A percentile compares a stretch with the other conserved stretches of the same genome.
phyloP scores from a whole-genome alignment of 2,113 vertebrate species.

The Bagarius yarrelli region DNA sequence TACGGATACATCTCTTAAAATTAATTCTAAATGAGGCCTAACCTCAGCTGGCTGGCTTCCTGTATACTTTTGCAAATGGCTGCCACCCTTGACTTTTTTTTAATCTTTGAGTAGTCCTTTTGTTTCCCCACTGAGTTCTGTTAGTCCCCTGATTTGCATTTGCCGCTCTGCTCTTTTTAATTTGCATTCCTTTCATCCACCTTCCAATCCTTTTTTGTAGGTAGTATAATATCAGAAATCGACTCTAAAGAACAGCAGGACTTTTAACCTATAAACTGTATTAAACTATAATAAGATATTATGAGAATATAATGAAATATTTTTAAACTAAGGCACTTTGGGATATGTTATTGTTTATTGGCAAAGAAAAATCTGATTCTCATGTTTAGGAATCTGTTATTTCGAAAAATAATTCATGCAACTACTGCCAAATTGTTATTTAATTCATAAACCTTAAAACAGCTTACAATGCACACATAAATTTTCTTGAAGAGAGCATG shows the following conservation, averaged over 20 bases:
- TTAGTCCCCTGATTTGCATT: constrained; percentile 15
- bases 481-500: no score
- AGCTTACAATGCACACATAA: no score
- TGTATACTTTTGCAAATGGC: constrained; percentile 34
- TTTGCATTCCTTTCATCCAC: constrained; percentile 20
- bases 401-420: no score
- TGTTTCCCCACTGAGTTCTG: constrained; percentile 14
- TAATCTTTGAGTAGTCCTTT: constrained; percentile 29
- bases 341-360: no score
- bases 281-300: no score
- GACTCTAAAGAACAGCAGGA: background rate
- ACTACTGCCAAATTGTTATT: no score
- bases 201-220: constrained; percentile 6
- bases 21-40: background rate
- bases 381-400: no score
- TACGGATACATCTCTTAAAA: no score
- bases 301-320: no score
- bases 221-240: constrained; percentile 9
- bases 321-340: no score
- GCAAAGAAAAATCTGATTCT: no score
- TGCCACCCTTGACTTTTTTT: constrained; percentile 4
- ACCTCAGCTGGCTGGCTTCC: constrained; percentile 20
- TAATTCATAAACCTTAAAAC: no score
- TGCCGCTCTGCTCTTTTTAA: constrained; percentile 14
- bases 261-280: background rate